Conservation (phyloP, 2,888 invertebrate species). For the Ptychoptera contaminata region DNA sequence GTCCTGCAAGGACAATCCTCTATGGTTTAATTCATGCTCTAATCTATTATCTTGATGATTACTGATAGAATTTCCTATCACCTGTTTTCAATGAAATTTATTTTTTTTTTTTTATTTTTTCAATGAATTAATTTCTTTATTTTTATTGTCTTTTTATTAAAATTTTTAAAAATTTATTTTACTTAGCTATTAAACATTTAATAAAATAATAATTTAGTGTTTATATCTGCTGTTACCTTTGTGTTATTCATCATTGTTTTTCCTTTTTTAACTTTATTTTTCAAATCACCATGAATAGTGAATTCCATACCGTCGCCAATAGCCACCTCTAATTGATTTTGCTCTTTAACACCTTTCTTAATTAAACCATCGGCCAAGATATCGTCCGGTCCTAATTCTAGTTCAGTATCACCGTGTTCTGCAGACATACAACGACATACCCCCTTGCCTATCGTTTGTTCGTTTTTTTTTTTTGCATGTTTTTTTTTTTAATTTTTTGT, state of each 20-base stretch:
- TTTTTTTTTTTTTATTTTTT: neutral
- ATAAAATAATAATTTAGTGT: no score
- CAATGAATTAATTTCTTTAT: neutral
- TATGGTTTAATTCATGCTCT: conserved; percentile 60
- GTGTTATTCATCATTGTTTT: conserved; percentile 68
- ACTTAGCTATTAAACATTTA: no score
- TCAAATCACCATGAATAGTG: conserved; percentile 79
- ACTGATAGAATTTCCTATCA: conserved; percentile 62
- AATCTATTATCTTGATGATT: conserved; percentile 54
- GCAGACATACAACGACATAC: conserved; percentile 50
- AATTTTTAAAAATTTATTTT: neutral
- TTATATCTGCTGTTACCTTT: conserved; percentile 33
- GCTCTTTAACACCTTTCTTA: conserved; percentile 74
- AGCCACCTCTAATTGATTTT: conserved; percentile 79
- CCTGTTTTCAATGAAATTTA: conserved; percentile 17
- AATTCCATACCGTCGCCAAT: conserved; percentile 90
- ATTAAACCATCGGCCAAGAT: conserved; percentile 71
- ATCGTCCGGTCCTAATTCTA: conserved; percentile 47
- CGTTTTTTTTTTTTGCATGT: conserved; percentile 2
- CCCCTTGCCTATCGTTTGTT: conserved; percentile 32
- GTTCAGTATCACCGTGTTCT: conserved; percentile 47
- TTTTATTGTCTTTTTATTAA: no score
- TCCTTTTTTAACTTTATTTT: conserved; percentile 66
- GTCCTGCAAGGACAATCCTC: conserved; percentile 52
- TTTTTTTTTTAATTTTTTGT: no score